Percentiles rank a stretch among this genome's conserved stretches.
These are phyloP conservation scores for Neomicropteryx cornuta DNA, from an alignment of 1,140 invertebrate species.

Conservation along the genomic window DNA sequence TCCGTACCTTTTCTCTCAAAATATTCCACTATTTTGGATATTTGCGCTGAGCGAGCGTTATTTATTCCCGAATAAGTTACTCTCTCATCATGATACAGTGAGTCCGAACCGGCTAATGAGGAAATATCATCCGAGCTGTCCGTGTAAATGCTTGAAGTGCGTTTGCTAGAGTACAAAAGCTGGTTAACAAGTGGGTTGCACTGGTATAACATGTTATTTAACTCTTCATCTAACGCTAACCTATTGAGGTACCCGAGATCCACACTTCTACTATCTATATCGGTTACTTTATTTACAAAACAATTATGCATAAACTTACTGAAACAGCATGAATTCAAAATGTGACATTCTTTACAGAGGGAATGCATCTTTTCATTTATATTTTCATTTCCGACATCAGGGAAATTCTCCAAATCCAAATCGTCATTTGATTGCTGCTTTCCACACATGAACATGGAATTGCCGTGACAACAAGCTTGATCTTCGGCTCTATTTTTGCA, in stretches of 20 bases:
- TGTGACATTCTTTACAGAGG: conserved; percentile 12
- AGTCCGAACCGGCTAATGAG: conserved; percentile 63
- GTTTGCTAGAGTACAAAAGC: conserved; percentile 51
- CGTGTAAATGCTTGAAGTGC: conserved; percentile 73
- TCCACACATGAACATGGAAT: conserved; percentile 28
- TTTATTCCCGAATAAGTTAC: conserved; percentile 34
- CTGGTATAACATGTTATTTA: conserved; percentile 25
- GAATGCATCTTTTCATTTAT: conserved; percentile 3
- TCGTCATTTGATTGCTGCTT: too few species aligned
- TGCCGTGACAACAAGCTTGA: too few species aligned
- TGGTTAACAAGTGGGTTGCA: conserved; percentile 29
- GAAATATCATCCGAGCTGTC: conserved; percentile 79
- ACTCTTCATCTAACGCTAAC: conserved; percentile 30
- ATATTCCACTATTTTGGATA: conserved; percentile 79
- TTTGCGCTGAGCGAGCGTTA: conserved; percentile 51
- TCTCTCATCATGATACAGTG: conserved; percentile 54
- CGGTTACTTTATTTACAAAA: conserved; percentile 13
- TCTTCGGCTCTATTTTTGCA: too few species aligned
- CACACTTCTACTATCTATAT: conserved; percentile 19
- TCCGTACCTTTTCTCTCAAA: conserved; percentile 64
- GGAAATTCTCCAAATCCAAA: too few species aligned
- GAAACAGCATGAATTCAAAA: conserved; percentile 11
- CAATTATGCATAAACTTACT: too few species aligned
- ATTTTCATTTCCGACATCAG: too few species aligned
- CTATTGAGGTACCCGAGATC: conserved; percentile 31